phyloP scores from a whole-genome alignment of 2,113 vertebrate species.

The Penelope pileata region DNA sequence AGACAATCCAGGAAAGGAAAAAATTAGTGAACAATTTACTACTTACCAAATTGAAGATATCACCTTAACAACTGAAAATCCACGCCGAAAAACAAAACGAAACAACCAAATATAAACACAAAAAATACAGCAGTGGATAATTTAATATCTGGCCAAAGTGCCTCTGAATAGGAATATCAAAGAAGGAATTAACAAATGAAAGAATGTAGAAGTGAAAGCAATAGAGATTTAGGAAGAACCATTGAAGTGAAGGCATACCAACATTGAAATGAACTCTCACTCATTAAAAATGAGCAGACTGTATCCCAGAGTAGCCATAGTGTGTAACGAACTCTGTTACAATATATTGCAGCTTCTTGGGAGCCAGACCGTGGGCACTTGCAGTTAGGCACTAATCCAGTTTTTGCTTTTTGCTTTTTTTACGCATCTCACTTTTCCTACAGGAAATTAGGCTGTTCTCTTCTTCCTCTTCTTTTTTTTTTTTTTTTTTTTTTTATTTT shows the following conservation, averaged over 20 bases:
- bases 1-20: neutral
- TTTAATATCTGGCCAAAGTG: neutral
- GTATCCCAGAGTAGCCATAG: neutral
- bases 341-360: neutral
- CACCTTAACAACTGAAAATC: neutral
- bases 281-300: neutral
- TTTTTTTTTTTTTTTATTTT: neutral
- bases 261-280: neutral
- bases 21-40: neutral
- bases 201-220: neutral
- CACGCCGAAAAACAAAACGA: rapidly evolving
- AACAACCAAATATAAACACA: neutral
- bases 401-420: neutral
- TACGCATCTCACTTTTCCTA: neutral
- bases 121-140: neutral
- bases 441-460: neutral
- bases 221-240: neutral
- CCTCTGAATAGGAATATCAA: neutral
- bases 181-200: neutral
- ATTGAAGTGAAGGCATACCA: neutral
- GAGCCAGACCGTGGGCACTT: neutral
- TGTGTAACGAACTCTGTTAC: neutral
- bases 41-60: neutral
- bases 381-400: neutral
- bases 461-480: neutral